A percentile compares a stretch with the other conserved stretches of the same genome.
phyloP scores from a whole-genome alignment of 2,888 invertebrate genomes.

The Rhorus exstirpatorius region DNA sequence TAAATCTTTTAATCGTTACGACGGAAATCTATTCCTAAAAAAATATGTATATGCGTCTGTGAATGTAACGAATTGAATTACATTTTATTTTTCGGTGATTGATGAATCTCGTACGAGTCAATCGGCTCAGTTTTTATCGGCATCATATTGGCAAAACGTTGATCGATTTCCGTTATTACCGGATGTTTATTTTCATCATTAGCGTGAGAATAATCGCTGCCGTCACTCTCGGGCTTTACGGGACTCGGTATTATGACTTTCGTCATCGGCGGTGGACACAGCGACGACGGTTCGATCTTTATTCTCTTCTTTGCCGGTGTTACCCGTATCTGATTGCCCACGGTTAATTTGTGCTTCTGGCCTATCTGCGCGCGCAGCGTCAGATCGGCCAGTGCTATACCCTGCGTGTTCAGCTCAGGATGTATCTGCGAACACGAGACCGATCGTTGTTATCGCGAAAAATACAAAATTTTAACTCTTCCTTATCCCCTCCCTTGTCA shows the following conservation, averaged over 20 bases:
- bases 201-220: constrained; percentile 81
- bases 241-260: constrained; percentile 68
- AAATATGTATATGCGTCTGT: too few species aligned
- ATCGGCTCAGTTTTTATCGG: constrained; percentile 80
- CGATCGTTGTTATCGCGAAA: constrained; percentile 8
- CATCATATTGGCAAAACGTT: constrained; percentile 73
- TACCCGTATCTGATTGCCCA: constrained; percentile 86
- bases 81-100: constrained; percentile 75
- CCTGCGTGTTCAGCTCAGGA: constrained; percentile 92
- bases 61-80: constrained; percentile 52
- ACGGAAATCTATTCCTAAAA: too few species aligned
- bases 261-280: constrained; percentile 81
- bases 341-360: constrained; percentile 87
- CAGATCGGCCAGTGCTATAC: constrained; percentile 92
- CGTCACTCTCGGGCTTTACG: constrained; percentile 82
- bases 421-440: constrained; percentile 87
- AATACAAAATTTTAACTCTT: too few species aligned
- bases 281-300: constrained; percentile 78
- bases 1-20: neutral
- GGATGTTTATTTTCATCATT: constrained; percentile 80
- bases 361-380: constrained; percentile 86
- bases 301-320: constrained; percentile 86
- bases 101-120: constrained; percentile 78
- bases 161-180: constrained; percentile 77
- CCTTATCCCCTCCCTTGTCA: too few species aligned